Base-by-base conservation (phyloP, 2,797 vertebrate species). In the Notolabrus celidotus region DNA sequence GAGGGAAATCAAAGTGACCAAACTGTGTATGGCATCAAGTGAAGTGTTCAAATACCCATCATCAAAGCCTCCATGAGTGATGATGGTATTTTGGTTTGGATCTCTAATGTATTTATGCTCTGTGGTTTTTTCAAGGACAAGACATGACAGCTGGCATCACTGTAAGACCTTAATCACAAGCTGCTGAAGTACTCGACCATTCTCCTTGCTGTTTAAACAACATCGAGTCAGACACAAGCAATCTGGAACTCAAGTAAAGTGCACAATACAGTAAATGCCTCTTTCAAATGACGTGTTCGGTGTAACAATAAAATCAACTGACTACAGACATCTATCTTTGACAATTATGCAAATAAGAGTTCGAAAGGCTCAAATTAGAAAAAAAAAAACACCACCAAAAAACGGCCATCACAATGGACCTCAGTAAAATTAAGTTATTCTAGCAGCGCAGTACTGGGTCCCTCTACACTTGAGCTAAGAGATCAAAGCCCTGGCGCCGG, bases 401-500 rank as follows among this genome's bases (percentile, higher is more conserved):
- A 20, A 15, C 25, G 34, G 14, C 34, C 1, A 55, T 36, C 33
- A 51, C 78, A 80, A 85, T 63, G 31, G 60, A 39, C 38, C 17
- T 14, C 53, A 29, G 49, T 23, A 16, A 70, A 77, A 65, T 73
- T 38, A 23, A 80, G 58, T 53, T 61, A 54, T 29, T 72, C 70
- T 74, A 42, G 79, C 12, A 47, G 54, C 4, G 6, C 42, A 65
- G 59, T 77, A 57, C 34, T 58, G 33, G 61, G 69, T 83, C 84
- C 74, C 73, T 31, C 65, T 50, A 54, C 80, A 67, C 29, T 42
- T 68, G 36, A 66, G 82, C 67, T 31, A 27, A 29, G 63, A 85
- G 77, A 91, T 91, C 86, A 92, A 92, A 86, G 87, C 54, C 57
- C 65, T 90, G 86, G 84, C 80, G 29, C 64, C 15, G 7, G 67